Percentiles rank a stretch among this genome's conserved stretches.
Evolutionary conservation across 2,888 invertebrate species (phyloP).

Genomic region (Chrysolina oricalcia): DNA sequence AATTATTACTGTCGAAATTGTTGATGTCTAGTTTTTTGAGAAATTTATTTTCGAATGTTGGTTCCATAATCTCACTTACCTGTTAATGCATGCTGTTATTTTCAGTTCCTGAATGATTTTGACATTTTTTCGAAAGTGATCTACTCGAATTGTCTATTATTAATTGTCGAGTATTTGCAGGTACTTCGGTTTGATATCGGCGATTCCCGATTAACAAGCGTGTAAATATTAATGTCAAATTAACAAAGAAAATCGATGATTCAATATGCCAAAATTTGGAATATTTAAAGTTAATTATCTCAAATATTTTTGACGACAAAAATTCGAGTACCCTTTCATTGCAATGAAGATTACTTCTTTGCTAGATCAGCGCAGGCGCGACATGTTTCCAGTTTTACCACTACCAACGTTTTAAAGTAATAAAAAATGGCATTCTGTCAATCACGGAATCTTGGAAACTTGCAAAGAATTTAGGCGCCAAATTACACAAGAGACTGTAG

Average conservation of each 20-base stretch:
- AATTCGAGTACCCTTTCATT: constrained; percentile 54
- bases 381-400: background rate
- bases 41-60: constrained; percentile 8
- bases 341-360: constrained; percentile 53
- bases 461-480: too few relatives aligned
- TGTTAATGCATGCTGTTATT: constrained; percentile 45
- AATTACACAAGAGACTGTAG: too few relatives aligned
- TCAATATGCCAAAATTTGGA: constrained; percentile 40
- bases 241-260: constrained; percentile 25
- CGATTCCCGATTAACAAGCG: constrained; percentile 28
- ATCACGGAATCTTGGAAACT: too few relatives aligned
- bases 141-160: constrained; percentile 51
- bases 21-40: constrained; percentile 28
- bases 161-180: constrained; percentile 40
- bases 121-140: constrained; percentile 21
- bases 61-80: constrained; percentile 39
- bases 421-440: too few relatives aligned
- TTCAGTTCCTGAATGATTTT: constrained; percentile 45
- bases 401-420: too few relatives aligned
- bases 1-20: constrained; percentile 49
- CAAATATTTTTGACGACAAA: constrained; percentile 41
- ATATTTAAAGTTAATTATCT: constrained; percentile 40
- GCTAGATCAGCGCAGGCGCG: constrained; percentile 48
- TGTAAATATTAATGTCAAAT: constrained; percentile 30
- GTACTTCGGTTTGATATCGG: constrained; percentile 41